Base-by-base conservation (phyloP, 2,797 vertebrate species). In the Myotis myotis region DNA sequence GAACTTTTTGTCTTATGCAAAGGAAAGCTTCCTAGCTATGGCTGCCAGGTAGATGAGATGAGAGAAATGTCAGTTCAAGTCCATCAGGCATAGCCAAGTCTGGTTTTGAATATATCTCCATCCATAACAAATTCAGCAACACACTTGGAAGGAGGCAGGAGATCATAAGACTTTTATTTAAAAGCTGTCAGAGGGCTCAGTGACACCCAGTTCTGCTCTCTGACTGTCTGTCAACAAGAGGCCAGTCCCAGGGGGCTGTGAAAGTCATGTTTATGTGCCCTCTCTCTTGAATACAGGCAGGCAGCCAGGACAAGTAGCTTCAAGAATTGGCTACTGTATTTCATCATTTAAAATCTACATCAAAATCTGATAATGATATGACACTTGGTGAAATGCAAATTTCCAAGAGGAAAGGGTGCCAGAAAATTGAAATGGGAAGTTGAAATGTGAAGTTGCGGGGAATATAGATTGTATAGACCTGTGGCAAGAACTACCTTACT, bases 101-200 rank as follows among this genome's bases (percentile, higher is more conserved):
- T 28, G 8, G 91, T 89, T 97, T 95, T 95, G 47, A 96, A 91
- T 96, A 96, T 49, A 95, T 98, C 92, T 97, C 81, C 87, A 95
- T 97, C 89, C 81, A 41, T 88, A 97, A 94, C 87, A 76, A 97
- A 97, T 97, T 83, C 89, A 92, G 44, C 0, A 0, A 53, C 47
- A 22, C 8, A 68, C 33, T 92, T 49, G 82, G 66, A 78, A 89
- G 30, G 51, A 91, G 87, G 9, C 92, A 22, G 6, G 83, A 86
- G 96, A 93, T 91, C 60, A 89, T 64, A 57, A 80, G 72, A 76
- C 95, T 33, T 89, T 71, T 74, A 93, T 94, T 91, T 94, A 94
- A 97, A 96, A 55, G 55, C 90, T 96, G 96, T 97, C 76, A 93
- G 60, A 95, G 71, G 1, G 84, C 60, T 91, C 93, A 41, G n/a